Base-by-base conservation (phyloP, 2,888 invertebrate genomes). In the Scotopteryx bipunctaria region DNA sequence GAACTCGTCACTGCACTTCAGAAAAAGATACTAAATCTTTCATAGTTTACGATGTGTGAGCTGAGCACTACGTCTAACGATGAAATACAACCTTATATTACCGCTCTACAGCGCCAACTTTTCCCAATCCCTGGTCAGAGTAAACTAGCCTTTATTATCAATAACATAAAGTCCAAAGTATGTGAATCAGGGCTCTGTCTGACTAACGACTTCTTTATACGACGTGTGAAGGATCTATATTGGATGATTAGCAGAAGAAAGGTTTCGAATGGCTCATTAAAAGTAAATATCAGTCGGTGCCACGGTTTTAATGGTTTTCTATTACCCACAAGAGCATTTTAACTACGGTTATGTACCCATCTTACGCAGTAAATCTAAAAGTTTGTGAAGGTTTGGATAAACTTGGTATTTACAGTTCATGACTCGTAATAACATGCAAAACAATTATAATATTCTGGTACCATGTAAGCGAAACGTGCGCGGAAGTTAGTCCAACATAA, bases 21-120 rank as follows among this genome's bases (percentile, higher is more conserved):
- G 49, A 58, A 62, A 55, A 47, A 57, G 31, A 44, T 57, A 47
- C 64, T 69, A 70, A 67, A 76, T 71, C 63, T 65, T 63, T 57
- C 57, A 55, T 59, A 63, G 59, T 64, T 59, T 59, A 61, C 61
- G 63, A 69, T 60, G 61, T 54, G 66, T 66, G 61, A 63, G 27
- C 27, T n/a, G 27, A 27, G 53, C 62, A 63, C 45, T 59, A 58
- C 61, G 59, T 60, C 68, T 73, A 68, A 71, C 61, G 56, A 69
- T 65, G 63, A 66, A 55, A 61, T 61, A 69, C 63, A 65, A 61
- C 35, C 48, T 27, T 48, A 35, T 33, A 50, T 55, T 40, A 32
- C 42, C 50, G 49, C 41, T 21, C 40, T 41, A 46, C 19, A 52
- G 55, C 31, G 55, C 59, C 57, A 53, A 54, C 49, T 59, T 61